These are phyloP conservation scores for Ditylenchus dipsaci DNA, from an alignment of 1,140 invertebrate species.

Conservation along the genomic window DNA sequence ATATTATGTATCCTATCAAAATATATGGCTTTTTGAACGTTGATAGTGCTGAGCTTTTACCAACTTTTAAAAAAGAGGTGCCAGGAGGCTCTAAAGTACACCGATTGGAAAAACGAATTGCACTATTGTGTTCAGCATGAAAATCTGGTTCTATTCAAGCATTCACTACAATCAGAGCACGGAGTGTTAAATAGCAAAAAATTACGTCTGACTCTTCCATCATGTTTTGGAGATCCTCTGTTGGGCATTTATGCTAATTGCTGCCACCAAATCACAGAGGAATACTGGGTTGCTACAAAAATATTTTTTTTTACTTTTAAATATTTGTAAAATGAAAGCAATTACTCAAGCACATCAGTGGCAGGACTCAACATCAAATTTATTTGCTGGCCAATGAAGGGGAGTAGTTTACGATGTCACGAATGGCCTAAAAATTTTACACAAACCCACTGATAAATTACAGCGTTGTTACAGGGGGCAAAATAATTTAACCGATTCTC, in stretches of 20 bases:
- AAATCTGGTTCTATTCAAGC: too few relatives aligned
- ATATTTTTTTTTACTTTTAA: neutral
- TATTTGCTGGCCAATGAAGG: conserved; percentile 55
- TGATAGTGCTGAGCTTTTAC: too few relatives aligned
- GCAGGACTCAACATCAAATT: conserved; percentile 92
- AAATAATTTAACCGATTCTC: too few relatives aligned
- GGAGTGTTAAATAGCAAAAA: too few relatives aligned
- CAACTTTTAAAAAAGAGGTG: neutral
- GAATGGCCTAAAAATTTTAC: conserved; percentile 10
- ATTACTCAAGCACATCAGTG: conserved; percentile 80
- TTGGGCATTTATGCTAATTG: conserved; percentile 77
- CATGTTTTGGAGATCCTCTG: conserved; percentile 83
- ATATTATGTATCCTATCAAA: neutral
- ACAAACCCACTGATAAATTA: too few relatives aligned
- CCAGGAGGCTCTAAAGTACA: too few relatives aligned
- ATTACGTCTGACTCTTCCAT: conserved; percentile 89
- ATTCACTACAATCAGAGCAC: too few relatives aligned
- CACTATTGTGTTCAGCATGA: neutral
- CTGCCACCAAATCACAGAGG: conserved; percentile 88
- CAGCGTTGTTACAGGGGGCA: conserved; percentile 76
- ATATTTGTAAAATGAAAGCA: too few relatives aligned
- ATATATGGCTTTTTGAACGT: neutral
- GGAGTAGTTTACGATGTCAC: conserved; percentile 48
- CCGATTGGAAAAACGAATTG: too few relatives aligned
- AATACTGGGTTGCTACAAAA: conserved; percentile 82